Conservation (phyloP, 2,113 vertebrate species). For the Carassius auratus region DNA sequence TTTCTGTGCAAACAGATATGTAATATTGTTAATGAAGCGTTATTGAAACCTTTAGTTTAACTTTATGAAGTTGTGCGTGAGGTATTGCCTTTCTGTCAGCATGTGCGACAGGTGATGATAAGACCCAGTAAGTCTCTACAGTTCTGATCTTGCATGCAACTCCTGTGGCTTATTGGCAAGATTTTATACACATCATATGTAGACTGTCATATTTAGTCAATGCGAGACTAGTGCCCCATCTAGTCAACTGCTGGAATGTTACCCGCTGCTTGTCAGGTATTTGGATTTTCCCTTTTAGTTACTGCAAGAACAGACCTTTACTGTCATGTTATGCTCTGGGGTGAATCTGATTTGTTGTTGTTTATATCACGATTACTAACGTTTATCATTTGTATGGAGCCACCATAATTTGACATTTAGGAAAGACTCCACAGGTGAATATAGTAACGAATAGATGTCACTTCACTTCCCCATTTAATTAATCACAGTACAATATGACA, state of each 20-base stretch:
- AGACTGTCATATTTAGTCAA: not conserved
- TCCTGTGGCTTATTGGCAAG: not conserved
- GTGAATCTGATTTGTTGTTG: not conserved
- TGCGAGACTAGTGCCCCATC: not conserved
- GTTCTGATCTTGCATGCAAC: not conserved
- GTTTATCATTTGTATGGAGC: not conserved
- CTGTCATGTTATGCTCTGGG: not conserved
- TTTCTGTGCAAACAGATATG: not conserved
- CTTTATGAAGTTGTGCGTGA: not conserved
- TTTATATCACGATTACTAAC: not conserved
- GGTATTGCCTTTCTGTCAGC: not conserved
- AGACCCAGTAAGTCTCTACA: not conserved
- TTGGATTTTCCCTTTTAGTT: constrained; percentile 41
- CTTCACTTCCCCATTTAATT: too few relatives aligned
- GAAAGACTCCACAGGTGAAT: not conserved
- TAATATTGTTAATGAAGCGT: not conserved
- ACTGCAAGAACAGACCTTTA: constrained; percentile 1
- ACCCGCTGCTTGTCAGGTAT: constrained; percentile 37
- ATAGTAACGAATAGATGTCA: not conserved
- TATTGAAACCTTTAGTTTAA: not conserved
- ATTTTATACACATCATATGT: not conserved
- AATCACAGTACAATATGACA: not conserved
- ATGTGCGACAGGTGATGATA: not conserved
- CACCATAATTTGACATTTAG: not conserved
- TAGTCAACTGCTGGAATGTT: constrained; percentile 30